These are phyloP conservation scores for Miichthys miiuy DNA, from an alignment of 2,797 vertebrate genomes.

Conservation along the genomic window DNA sequence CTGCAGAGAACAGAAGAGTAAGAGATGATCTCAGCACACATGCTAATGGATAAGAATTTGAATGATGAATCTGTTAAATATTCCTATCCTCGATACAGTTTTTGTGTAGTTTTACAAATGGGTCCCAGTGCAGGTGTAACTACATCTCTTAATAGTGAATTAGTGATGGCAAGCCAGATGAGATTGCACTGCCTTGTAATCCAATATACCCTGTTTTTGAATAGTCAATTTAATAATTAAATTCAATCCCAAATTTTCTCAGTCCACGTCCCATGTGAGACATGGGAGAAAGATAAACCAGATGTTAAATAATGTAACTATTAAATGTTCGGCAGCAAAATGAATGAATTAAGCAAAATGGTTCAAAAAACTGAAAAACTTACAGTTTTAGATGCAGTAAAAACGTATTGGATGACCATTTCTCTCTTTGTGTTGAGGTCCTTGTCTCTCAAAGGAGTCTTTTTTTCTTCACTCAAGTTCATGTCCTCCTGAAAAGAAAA, in stretches of 20 bases:
- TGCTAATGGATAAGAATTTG: neutral
- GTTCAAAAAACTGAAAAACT: slow-evolving; percentile 68
- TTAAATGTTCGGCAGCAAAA: neutral
- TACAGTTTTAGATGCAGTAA: slow-evolving; percentile 94
- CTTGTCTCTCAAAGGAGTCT: slow-evolving; percentile 95
- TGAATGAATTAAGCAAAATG: neutral
- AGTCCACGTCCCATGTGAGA: neutral
- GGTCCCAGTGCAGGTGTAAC: slow-evolving; percentile 3
- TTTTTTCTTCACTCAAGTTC: slow-evolving; percentile 99
- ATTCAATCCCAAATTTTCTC: slow-evolving; percentile 1
- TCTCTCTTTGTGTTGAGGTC: slow-evolving; percentile 95
- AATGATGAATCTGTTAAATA: neutral
- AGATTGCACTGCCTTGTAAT: slow-evolving; percentile 11
- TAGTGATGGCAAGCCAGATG: slow-evolving; percentile 1
- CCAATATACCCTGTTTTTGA: slow-evolving; percentile 1
- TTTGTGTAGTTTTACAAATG: neutral
- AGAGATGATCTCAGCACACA: neutral
- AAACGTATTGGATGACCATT: slow-evolving; percentile 98
- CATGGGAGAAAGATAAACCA: neutral
- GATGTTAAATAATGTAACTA: neutral
- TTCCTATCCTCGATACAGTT: neutral
- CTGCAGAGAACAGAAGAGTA: too few species aligned
- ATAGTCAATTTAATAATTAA: slow-evolving; percentile 16
- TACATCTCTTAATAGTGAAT: neutral
- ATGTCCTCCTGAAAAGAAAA: slow-evolving; percentile 92